Conservation (phyloP, 2,888 invertebrate species). For the Andricus curvator region DNA sequence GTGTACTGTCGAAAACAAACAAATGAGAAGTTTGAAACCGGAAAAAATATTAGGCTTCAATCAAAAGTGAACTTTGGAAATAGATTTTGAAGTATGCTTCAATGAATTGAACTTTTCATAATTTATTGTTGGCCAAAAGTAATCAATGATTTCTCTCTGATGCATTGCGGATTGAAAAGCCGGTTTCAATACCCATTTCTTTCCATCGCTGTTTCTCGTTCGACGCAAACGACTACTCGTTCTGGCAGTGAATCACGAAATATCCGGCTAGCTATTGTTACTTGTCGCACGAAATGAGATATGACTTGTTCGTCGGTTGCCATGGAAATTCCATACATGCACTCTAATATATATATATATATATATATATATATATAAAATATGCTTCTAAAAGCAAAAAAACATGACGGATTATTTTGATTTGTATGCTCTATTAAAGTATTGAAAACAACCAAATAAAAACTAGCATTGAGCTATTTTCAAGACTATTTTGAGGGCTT, state of each 20-base stretch:
- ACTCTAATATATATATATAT: slow-evolving; percentile 12
- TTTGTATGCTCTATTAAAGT: background rate
- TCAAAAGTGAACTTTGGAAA: background rate
- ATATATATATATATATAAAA: slow-evolving; percentile 20
- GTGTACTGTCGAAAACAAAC: background rate
- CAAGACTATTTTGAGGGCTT: background rate
- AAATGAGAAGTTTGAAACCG: background rate
- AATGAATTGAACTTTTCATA: background rate
- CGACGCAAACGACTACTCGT: slow-evolving; percentile 42
- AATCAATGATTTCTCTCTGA: slow-evolving; percentile 25
- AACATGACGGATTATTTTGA: too few species aligned
- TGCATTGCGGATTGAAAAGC: slow-evolving; percentile 33
- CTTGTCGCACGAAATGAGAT: slow-evolving; percentile 45
- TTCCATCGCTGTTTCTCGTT: slow-evolving; percentile 47
- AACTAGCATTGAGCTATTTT: too few species aligned
- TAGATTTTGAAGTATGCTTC: background rate
- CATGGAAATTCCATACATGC: slow-evolving; percentile 7
- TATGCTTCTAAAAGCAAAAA: background rate
- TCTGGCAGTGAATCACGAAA: slow-evolving; percentile 48
- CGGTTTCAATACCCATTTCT: slow-evolving; percentile 51
- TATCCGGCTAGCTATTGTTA: slow-evolving; percentile 46
- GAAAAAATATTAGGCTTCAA: background rate
- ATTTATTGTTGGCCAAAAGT: background rate
- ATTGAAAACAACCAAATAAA: background rate
- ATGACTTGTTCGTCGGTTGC: slow-evolving; percentile 44